Base-by-base conservation (phyloP, 2,797 vertebrate species). In the Hippocampus kuda region DNA sequence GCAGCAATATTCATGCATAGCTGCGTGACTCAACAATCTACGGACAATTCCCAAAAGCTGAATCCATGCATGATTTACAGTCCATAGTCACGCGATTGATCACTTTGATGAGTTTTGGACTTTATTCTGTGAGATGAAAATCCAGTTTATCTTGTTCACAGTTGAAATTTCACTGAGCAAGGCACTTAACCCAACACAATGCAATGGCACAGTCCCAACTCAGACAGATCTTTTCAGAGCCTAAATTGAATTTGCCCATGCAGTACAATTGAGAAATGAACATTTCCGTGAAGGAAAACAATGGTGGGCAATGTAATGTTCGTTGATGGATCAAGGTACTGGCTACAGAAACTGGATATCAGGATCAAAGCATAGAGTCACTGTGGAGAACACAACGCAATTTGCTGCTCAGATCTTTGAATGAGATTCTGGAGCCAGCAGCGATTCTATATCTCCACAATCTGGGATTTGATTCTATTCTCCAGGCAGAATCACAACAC, bases 171-270 rank as follows among this genome's bases (percentile, higher is more conserved):
- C 27, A 61, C 16, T 34, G 30, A 61, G 18, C 27, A 34, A 8
- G 59, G 57, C 59, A 61, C 59, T 61, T 38, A 61, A 61, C 18
- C 59, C 59, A 61, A 7, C 59, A 34, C 15, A 38, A 61, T 38
- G 27, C 59, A 61, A 38, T 61, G 59, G 59, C 59, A 61, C 16
- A 15, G 7, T 34, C 27, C 59, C 59, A 61, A 22, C 16, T 38
- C 6, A 3, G 59, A 61, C 59, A 20, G 30, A 30, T 61, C 59
- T 61, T 30, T 24, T 61, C 16, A 61, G 30, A 61, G 59, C 38
- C 30, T 30, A 61, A 61, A 61, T 61, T 61, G 59, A 38, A 61
- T 53, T 66, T 51, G 48, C 16, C 46, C 15, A 34, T 66, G 65
- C 30, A 30, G 59, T 61, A 61, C 30, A 61, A 61, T 61, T 34